Evolutionary conservation across 1,140 invertebrate species (phyloP).

Genomic region (Bradynema listronoti): DNA sequence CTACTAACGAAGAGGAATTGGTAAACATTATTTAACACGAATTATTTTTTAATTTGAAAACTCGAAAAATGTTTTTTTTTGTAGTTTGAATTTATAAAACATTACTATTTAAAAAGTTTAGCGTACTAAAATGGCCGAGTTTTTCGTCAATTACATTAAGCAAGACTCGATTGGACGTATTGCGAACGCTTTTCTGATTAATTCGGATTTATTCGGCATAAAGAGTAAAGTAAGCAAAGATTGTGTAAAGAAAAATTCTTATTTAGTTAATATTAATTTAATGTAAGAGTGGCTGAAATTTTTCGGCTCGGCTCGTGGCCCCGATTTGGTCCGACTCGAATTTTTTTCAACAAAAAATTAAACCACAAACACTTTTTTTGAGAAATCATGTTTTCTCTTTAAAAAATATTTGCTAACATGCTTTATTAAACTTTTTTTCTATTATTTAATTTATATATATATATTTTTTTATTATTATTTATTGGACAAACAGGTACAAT

Average conservation of each 20-base stretch:
- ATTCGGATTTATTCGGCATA: slow-evolving; percentile 50
- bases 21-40: slow-evolving; percentile 7
- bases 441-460: no score
- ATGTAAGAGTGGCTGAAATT: no score
- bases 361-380: no score
- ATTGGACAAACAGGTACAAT: no score
- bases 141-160: slow-evolving; percentile 48
- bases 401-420: no score
- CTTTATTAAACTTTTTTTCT: no score
- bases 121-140: slow-evolving; percentile 49
- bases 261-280: no score
- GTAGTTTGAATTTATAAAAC: not conserved
- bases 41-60: not conserved
- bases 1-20: slow-evolving; percentile 17
- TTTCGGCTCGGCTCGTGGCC: no score
- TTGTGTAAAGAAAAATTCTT: slow-evolving; percentile 43
- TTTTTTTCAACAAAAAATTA: no score
- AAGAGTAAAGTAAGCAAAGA: slow-evolving; percentile 31
- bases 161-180: slow-evolving; percentile 55
- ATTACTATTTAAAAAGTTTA: not conserved
- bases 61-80: not conserved
- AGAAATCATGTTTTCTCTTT: no score
- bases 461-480: no score
- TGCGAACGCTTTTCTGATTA: slow-evolving; percentile 48
- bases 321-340: no score